Evolutionary conservation across 2,888 invertebrate genomes (phyloP).

Genomic region (Notodonta dromedarius): DNA sequence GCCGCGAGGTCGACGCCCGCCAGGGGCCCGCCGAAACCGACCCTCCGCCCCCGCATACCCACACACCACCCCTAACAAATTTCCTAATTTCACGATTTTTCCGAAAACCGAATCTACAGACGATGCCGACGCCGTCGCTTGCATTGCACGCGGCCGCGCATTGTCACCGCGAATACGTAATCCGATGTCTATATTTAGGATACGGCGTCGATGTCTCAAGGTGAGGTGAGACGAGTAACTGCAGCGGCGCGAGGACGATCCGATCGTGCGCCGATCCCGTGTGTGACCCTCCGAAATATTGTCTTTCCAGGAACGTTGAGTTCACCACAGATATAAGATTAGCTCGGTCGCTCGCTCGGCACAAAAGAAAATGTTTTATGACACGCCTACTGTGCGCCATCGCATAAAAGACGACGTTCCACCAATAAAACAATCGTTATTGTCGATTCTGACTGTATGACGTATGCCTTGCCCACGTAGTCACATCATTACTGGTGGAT

Average conservation of each 20-base stretch:
- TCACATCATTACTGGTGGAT: constrained; percentile 68
- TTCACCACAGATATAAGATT: constrained; percentile 63
- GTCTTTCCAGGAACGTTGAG: constrained; percentile 59
- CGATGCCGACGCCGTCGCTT: constrained; percentile 20
- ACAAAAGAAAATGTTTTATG: constrained; percentile 66
- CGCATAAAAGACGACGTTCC: constrained; percentile 54
- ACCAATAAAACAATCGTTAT: constrained; percentile 68
- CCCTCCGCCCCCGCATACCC: constrained; percentile 54
- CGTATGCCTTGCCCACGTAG: constrained; percentile 56
- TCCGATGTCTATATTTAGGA: constrained; percentile 55
- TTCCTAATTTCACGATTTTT: constrained; percentile 46
- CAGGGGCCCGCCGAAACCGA: constrained; percentile 71
- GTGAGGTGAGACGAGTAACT: constrained; percentile 44
- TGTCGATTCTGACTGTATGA: constrained; percentile 50
- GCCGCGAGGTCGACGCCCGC: constrained; percentile 81
- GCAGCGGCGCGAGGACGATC: constrained; percentile 28
- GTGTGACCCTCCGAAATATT: constrained; percentile 37
- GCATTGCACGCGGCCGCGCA: constrained; percentile 33
- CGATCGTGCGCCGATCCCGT: constrained; percentile 25
- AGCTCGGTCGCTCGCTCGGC: constrained; percentile 40
- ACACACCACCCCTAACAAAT: constrained; percentile 55
- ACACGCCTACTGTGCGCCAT: constrained; percentile 64
- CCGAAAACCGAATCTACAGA: constrained; percentile 18
- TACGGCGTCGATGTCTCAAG: constrained; percentile 50
- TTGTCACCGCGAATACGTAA: constrained; percentile 46